These are phyloP conservation scores for Euphydryas editha DNA, from an alignment of 2,888 invertebrate genomes.

Conservation along the genomic window DNA sequence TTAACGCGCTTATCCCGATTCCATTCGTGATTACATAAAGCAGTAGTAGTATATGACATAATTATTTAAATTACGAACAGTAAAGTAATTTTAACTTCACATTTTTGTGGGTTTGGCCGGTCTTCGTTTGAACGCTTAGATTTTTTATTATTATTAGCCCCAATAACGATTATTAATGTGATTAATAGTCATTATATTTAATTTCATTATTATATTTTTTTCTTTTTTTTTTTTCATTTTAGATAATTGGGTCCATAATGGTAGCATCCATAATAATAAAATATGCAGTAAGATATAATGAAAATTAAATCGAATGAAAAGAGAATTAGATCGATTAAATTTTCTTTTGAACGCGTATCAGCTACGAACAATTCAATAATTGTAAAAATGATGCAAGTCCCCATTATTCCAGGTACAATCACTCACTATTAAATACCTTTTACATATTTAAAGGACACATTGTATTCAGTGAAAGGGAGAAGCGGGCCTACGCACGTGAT, in stretches of 20 bases:
- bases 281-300: no score
- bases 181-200: no score
- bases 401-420: conserved; percentile 26
- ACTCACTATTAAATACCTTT: conserved; percentile 47
- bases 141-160: no score
- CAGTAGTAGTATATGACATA: background rate
- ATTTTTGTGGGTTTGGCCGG: no score
- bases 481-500: conserved; percentile 69
- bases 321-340: background rate
- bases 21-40: conserved; percentile 10
- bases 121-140: no score
- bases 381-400: conserved; percentile 10
- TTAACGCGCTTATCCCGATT: conserved; percentile 31
- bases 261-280: no score
- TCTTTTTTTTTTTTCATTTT: no score
- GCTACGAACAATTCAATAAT: background rate
- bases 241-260: no score
- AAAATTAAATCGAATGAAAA: background rate
- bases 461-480: conserved; percentile 57
- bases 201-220: no score
- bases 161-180: no score
- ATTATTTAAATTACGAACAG: background rate
- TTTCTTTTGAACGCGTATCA: background rate
- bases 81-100: no score
- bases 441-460: conserved; percentile 61